Evolutionary conservation across 1,140 invertebrate species (phyloP).

Genomic region (Pseudomyrmex sp.): DNA sequence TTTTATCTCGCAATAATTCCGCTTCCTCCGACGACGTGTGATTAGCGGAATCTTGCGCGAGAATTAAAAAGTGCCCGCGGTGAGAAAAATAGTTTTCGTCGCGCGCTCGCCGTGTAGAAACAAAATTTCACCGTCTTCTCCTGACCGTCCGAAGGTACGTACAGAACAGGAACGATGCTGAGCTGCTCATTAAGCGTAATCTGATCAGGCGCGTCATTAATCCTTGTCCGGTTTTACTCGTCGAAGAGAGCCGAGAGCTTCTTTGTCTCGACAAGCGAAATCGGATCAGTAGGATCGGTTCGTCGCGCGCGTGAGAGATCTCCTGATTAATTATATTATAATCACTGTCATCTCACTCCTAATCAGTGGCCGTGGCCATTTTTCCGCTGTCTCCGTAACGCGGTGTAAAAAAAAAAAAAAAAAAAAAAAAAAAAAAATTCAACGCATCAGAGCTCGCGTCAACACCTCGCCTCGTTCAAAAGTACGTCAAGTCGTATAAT

Average conservation of each 20-base stretch:
- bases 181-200: conserved; percentile 70
- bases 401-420: conserved; percentile 24
- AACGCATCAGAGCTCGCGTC: conserved; percentile 46
- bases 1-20: conserved; percentile 50
- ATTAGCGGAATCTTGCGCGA: conserved; percentile 46
- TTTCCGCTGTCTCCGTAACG: conserved; percentile 25
- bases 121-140: conserved; percentile 31
- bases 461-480: conserved; percentile 26
- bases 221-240: conserved; percentile 59
- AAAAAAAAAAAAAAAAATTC: not conserved
- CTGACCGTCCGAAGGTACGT: not conserved
- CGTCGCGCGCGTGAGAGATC: conserved; percentile 4
- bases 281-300: conserved; percentile 50
- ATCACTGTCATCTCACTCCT: conserved; percentile 30
- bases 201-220: conserved; percentile 67
- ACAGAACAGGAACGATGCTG: conserved; percentile 36
- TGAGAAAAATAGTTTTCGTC: conserved; percentile 30
- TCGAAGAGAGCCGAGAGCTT: conserved; percentile 36
- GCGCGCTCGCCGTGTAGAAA: not conserved
- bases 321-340: conserved; percentile 64
- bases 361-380: conserved; percentile 41
- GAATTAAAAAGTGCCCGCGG: conserved; percentile 43
- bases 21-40: conserved; percentile 47
- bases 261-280: conserved; percentile 45
- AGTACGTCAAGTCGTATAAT: conserved; percentile 54